A percentile compares a stretch with the other conserved stretches of the same genome.
Conservation (phyloP, 1,140 invertebrate genomes). For the Bombyx mandarina region DNA sequence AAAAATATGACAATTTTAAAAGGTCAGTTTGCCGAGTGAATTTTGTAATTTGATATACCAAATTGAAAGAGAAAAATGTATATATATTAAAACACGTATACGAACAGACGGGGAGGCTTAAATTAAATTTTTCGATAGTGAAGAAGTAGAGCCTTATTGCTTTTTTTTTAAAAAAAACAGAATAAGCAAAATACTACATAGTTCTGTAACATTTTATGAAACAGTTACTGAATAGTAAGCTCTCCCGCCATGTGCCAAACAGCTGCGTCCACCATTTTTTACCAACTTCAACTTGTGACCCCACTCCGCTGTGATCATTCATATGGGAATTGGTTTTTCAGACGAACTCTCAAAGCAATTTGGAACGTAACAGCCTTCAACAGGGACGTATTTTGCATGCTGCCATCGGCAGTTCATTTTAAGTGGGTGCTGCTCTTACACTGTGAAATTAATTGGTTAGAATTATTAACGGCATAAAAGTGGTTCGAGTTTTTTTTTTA, state of each 20-base stretch:
- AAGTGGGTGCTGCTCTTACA: conserved; percentile 37
- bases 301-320: conserved; percentile 55
- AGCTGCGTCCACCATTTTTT: conserved; percentile 60
- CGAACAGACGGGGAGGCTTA: too few species aligned
- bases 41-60: too few species aligned
- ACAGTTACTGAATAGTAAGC: conserved; percentile 40
- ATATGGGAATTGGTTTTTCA: conserved; percentile 60
- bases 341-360: conserved; percentile 32
- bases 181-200: background rate
- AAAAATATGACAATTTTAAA: too few species aligned
- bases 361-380: conserved; percentile 29
- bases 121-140: too few species aligned
- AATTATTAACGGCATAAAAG: conserved; percentile 8
- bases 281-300: conserved; percentile 61
- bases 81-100: too few species aligned
- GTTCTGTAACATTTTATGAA: conserved; percentile 52
- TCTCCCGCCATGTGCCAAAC: conserved; percentile 57
- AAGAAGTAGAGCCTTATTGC: too few species aligned
- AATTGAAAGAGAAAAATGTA: too few species aligned
- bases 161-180: background rate
- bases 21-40: too few species aligned
- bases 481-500: background rate
- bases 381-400: conserved; percentile 22
- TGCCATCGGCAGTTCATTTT: conserved; percentile 6
- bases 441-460: conserved; percentile 40